Percentiles rank a stretch among this genome's conserved stretches.
Evolutionary conservation across 2,888 invertebrate species (phyloP).

Genomic region (Hymenopus coronatus): DNA sequence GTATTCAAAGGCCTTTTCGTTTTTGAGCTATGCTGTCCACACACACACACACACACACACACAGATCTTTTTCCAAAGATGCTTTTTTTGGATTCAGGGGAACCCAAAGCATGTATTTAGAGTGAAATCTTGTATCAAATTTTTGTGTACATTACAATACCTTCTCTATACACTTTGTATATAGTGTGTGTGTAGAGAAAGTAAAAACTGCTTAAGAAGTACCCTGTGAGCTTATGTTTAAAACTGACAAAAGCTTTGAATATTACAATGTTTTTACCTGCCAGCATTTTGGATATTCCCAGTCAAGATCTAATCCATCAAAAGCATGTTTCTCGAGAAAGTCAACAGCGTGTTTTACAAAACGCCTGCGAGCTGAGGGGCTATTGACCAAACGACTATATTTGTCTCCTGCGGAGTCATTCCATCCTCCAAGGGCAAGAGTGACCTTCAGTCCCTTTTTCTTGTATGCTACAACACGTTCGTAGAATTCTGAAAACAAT

Average conservation of each 20-base stretch:
- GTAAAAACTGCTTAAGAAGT: too few species aligned
- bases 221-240: too few species aligned
- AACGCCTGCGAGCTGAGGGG: constrained; percentile 67
- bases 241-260: neutral
- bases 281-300: constrained; percentile 93
- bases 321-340: constrained; percentile 80
- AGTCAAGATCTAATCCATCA: constrained; percentile 92
- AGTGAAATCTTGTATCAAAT: too few species aligned
- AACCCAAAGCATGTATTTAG: too few species aligned
- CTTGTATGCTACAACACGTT: constrained; percentile 75
- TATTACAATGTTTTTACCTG: constrained; percentile 54
- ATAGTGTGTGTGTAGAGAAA: too few species aligned
- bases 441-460: constrained; percentile 78
- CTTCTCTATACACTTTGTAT: too few species aligned
- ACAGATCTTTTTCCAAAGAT: too few species aligned
- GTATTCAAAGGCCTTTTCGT: too few species aligned
- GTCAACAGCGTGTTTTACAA: constrained; percentile 69
- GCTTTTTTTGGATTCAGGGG: too few species aligned
- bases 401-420: constrained; percentile 87
- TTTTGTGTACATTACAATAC: too few species aligned
- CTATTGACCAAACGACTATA: constrained; percentile 81
- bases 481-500: constrained; percentile 68
- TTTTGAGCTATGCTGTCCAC: too few species aligned
- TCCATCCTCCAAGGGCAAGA: constrained; percentile 93
- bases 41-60: too few species aligned